These are phyloP conservation scores for Spizaetus ornatus DNA, from an alignment of 2,113 vertebrate species.

Conservation along the genomic window DNA sequence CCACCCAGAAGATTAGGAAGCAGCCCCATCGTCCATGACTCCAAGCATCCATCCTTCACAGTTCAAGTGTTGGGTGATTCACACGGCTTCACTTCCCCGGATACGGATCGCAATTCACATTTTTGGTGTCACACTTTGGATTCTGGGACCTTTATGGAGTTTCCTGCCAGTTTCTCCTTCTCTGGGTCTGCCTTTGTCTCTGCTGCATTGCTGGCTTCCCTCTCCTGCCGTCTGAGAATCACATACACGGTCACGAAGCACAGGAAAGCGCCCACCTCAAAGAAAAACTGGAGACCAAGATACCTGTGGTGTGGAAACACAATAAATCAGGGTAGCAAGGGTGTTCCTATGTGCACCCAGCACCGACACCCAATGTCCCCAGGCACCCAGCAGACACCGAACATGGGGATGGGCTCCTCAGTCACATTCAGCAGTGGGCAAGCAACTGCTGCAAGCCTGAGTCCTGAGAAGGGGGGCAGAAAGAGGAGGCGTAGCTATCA, in stretches of 20 bases:
- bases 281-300: slow-evolving; percentile 80
- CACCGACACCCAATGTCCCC: neutral
- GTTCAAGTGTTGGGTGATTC: neutral
- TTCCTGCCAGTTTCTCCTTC: slow-evolving; percentile 25
- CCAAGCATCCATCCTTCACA: neutral
- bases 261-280: slow-evolving; percentile 68
- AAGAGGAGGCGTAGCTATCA: neutral
- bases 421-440: neutral
- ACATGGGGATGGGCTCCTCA: neutral
- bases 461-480: neutral
- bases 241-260: slow-evolving; percentile 69
- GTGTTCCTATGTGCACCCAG: neutral
- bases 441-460: neutral
- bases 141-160: neutral
- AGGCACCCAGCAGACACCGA: neutral
- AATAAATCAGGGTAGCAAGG: neutral
- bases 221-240: slow-evolving; percentile 65
- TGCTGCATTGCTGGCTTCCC: neutral
- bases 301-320: slow-evolving; percentile 65
- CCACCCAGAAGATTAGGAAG: neutral
- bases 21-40: fast-evolving
- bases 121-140: neutral
- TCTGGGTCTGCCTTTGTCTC: neutral
- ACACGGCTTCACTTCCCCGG: fast-evolving
- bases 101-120: fast-evolving